These are phyloP conservation scores for Mionectes olivaceus DNA, from an alignment of 2,797 vertebrate genomes.

Conservation along the genomic window DNA sequence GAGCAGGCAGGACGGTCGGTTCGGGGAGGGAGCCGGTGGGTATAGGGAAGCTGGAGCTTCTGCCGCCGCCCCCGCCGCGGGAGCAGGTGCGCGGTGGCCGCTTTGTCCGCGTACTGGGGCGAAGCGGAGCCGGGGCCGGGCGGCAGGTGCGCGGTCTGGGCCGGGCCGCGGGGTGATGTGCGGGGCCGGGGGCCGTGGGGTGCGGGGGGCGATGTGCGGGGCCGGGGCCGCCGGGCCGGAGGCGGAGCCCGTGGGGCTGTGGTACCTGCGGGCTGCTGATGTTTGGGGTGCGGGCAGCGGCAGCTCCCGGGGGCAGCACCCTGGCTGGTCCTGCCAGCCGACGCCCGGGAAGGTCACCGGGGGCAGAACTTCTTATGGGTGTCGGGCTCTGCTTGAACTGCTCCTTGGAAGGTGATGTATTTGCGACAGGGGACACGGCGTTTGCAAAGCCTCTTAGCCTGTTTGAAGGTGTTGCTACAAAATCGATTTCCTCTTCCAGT, in stretches of 20 bases:
- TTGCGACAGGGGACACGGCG: background rate
- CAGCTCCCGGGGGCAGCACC: background rate
- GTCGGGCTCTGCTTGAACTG: background rate
- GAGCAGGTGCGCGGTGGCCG: constrained; percentile 29
- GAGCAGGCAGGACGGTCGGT: background rate
- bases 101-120: background rate
- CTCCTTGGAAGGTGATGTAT: background rate
- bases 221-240: background rate
- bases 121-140: background rate
- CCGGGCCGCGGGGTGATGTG: background rate
- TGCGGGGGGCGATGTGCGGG: background rate
- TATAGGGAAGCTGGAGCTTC: background rate
- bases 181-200: background rate
- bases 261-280: background rate
- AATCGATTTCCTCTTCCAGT: background rate
- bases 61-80: background rate
- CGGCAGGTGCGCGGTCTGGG: background rate
- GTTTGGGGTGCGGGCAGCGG: background rate
- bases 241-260: background rate
- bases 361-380: constrained; percentile 1
- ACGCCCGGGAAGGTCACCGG: constrained; percentile 52
- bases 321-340: background rate
- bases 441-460: background rate
- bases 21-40: background rate
- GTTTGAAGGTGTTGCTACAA: background rate